Percentiles rank a stretch among this genome's conserved stretches.
These are phyloP conservation scores for Junco hyemalis DNA, from an alignment of 2,113 vertebrate species.

Conservation along the genomic window DNA sequence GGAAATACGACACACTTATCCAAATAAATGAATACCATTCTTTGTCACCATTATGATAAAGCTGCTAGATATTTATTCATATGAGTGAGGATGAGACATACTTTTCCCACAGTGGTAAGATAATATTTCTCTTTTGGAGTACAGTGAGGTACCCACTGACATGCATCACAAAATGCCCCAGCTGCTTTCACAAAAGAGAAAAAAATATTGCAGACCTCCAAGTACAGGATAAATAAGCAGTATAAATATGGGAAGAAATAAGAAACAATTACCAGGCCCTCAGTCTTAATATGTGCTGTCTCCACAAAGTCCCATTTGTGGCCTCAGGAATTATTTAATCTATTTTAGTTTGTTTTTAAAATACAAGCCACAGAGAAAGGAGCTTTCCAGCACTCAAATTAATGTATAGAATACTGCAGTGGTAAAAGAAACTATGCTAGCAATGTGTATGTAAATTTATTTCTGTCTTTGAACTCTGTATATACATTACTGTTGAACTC, in stretches of 20 bases:
- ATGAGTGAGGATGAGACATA: background rate
- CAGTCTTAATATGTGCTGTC: constrained; percentile 24
- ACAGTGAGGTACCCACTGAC: background rate
- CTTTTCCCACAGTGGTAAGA: background rate
- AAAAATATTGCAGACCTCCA: background rate
- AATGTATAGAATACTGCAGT: background rate
- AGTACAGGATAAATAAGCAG: background rate
- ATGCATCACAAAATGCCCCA: background rate
- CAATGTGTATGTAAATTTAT: constrained; percentile 40
- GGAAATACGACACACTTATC: background rate
- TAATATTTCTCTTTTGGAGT: background rate
- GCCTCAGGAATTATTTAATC: constrained; percentile 57
- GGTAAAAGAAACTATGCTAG: constrained; percentile 46
- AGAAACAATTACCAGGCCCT: background rate
- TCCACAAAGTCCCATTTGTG: constrained; percentile 35
- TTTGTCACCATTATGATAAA: background rate
- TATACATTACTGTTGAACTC: constrained; percentile 44
- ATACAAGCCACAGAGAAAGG: constrained; percentile 9
- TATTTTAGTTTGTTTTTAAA: constrained; percentile 56
- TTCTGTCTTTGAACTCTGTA: constrained; percentile 66
- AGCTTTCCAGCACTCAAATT: constrained; percentile 14
- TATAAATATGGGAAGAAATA: background rate
- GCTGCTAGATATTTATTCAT: background rate
- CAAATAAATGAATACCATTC: background rate
- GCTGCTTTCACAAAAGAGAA: background rate